phyloP scores from a whole-genome alignment of 2,113 vertebrate genomes.

The Gorsachius goisagi region DNA sequence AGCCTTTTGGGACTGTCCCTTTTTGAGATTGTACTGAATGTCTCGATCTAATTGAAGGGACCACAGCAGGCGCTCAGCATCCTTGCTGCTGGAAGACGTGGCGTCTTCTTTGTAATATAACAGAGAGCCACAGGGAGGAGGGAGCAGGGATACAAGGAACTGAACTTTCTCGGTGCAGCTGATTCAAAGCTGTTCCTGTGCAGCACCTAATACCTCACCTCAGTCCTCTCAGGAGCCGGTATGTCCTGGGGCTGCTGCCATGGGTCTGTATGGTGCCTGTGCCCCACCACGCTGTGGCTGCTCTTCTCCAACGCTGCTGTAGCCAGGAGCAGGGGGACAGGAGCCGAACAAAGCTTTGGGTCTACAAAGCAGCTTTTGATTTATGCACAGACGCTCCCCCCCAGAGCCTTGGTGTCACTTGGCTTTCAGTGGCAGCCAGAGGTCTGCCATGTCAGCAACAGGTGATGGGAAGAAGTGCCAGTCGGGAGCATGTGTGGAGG shows the following conservation, averaged over 20 bases:
- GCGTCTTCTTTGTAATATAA: not conserved
- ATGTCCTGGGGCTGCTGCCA: not conserved
- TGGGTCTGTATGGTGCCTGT: not conserved
- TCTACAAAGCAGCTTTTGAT: constrained; percentile 12
- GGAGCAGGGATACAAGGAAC: not conserved
- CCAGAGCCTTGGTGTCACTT: not conserved
- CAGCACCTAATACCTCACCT: not conserved
- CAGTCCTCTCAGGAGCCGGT: not conserved
- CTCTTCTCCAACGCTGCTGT: not conserved
- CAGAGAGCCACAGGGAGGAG: not conserved
- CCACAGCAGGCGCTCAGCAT: not conserved
- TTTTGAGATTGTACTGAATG: not conserved
- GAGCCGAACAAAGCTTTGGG: not conserved
- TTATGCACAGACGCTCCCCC: not conserved
- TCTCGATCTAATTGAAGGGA: not conserved
- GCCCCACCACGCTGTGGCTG: not conserved
- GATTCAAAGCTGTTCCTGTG: not conserved
- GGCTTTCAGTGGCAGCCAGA: constrained; percentile 20
- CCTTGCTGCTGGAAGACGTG: not conserved
- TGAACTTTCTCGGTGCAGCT: not conserved
- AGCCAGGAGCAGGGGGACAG: not conserved
- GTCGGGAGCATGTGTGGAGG: constrained; percentile 7
- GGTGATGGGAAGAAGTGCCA: constrained; percentile 60
- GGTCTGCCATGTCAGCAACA: constrained; percentile 62
- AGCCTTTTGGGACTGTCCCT: not conserved